phyloP scores from a whole-genome alignment of 2,797 vertebrate species.

The Pseudochirops cupreus region DNA sequence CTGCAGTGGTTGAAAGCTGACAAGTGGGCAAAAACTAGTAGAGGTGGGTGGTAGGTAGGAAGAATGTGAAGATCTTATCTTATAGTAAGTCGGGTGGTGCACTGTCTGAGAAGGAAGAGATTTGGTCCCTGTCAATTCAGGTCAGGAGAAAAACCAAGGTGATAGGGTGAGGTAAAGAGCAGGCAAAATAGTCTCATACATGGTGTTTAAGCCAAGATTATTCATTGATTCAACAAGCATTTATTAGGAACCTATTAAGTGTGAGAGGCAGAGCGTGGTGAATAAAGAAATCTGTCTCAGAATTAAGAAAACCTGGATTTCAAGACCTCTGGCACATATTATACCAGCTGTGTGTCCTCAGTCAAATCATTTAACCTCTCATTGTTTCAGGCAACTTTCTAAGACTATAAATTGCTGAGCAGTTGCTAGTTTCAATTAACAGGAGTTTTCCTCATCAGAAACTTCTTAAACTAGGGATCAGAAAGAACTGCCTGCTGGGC shows the following conservation, averaged over 20 bases:
- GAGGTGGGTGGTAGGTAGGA: neutral
- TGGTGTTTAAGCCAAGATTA: neutral
- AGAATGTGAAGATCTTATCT: neutral
- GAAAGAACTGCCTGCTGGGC: neutral
- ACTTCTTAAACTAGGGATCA: neutral
- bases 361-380: neutral
- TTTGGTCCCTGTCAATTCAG: neutral
- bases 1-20: neutral
- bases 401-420: neutral
- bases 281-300: neutral
- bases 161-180: neutral
- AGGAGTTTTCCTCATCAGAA: neutral
- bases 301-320: neutral
- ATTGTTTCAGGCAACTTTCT: neutral
- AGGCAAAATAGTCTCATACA: neutral
- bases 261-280: neutral
- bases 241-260: neutral
- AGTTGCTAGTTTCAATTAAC: neutral
- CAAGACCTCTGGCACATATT: neutral
- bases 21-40: neutral
- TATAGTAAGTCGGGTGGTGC: neutral
- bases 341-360: neutral
- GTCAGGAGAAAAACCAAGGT: neutral
- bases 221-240: neutral
- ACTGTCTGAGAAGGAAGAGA: neutral